These are phyloP conservation scores for Plecotus auritus DNA, from an alignment of 2,113 vertebrate genomes.

Conservation along the genomic window DNA sequence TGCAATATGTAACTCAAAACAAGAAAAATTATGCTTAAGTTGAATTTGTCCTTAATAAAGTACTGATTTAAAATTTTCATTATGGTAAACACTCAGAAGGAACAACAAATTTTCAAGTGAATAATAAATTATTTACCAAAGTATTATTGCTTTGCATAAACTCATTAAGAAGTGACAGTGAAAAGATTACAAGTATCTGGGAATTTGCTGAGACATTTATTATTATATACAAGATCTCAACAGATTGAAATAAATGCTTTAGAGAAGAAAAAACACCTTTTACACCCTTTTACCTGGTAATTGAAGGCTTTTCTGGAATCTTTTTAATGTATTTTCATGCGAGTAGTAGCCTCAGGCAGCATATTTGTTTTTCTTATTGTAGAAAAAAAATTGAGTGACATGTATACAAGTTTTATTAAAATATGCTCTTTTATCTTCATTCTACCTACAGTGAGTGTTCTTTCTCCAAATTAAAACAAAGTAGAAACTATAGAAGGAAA, in stretches of 20 bases:
- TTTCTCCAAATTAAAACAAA: slow-evolving; percentile 49
- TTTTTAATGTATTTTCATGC: slow-evolving; percentile 72
- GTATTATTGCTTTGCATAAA: slow-evolving; percentile 6
- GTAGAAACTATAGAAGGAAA: slow-evolving; percentile 35
- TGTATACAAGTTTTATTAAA: slow-evolving; percentile 23
- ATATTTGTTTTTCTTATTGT: slow-evolving; percentile 1
- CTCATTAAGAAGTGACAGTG: slow-evolving; percentile 31
- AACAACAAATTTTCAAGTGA: slow-evolving; percentile 36
- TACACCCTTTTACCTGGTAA: slow-evolving; percentile 67
- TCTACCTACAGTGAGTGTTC: background rate
- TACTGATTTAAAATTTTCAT: slow-evolving; percentile 6
- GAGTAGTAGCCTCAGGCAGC: slow-evolving; percentile 68
- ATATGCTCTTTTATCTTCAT: background rate
- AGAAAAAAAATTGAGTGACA: background rate
- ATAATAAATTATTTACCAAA: slow-evolving; percentile 33
- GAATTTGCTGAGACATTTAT: slow-evolving; percentile 25
- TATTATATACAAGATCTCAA: too few species aligned
- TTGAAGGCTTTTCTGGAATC: slow-evolving; percentile 70
- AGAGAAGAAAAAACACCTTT: slow-evolving; percentile 39
- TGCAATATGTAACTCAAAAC: background rate
- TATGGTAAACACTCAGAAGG: slow-evolving; percentile 14
- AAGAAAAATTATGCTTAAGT: slow-evolving; percentile 6
- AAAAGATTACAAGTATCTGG: background rate
- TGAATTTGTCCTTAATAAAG: slow-evolving; percentile 30
- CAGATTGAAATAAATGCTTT: too few species aligned